Base-by-base conservation (phyloP, 2,888 invertebrate genomes). In the Tetranychus piercei region DNA sequence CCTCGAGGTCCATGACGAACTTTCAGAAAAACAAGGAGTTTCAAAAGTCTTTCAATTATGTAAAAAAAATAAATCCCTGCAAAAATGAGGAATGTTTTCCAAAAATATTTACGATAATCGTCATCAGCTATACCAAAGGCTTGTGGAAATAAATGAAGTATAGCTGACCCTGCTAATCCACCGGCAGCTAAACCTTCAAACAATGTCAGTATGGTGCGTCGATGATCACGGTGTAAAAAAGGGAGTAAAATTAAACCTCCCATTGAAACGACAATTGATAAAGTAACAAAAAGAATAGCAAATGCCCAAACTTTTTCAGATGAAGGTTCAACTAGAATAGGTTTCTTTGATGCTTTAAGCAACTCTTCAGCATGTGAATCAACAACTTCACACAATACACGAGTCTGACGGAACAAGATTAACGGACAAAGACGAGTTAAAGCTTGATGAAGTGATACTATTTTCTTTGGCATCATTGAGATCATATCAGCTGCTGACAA, bases 161-260 rank as follows among this genome's bases (percentile, higher is more conserved):
- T 76, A 34, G 77, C 77, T 64, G 73, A 74, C 20, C 77, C 77
- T 44, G 74, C 34, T 18, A 77, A 72, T 43, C 77, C 77, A 20
- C 77, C 77, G 15, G 75, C 77, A 8, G 77, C 76, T 43, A 77
- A 71, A 7, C 77, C 77, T 74, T 77, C 77, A n/a, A 76, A 77
- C 23, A 77, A 71, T 6, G 77, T 77, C 23, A 77, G 45, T 20
- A 77, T 76, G n/a, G 73, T 76, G 22, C 74, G 74, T 67, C 77
- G 74, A 1, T 76, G 44, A 11, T 74, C 66, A 34, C 74, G 74
- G 6, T 71, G 75, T 6, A 76, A 43, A 67, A 77, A 76, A 7
- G 77, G 77, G 23, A 77, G 74, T 11, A 77, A 43, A 20, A 77
- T 77, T 11, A 77, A 71, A 18, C 76, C 77, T 44, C 77, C 77